Evolutionary conservation across 2,797 vertebrate species (phyloP).

Genomic region (Calcarius lapponicus): DNA sequence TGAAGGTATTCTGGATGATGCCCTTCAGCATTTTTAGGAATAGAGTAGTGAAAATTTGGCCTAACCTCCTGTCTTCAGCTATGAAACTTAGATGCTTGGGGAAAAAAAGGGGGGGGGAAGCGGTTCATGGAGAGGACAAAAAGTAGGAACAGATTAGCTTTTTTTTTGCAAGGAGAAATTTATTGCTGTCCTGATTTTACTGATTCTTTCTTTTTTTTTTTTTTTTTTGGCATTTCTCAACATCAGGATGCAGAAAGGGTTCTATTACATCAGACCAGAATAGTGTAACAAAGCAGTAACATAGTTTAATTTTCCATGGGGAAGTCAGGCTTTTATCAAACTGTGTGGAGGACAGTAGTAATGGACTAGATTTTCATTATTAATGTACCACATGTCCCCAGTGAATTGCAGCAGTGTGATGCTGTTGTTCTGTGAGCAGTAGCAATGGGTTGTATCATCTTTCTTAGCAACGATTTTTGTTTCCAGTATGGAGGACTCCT

Average conservation of each 20-base stretch:
- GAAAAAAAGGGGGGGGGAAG: fast-evolving
- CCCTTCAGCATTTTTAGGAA: neutral
- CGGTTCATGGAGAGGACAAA: neutral
- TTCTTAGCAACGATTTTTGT: neutral
- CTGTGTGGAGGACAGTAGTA: neutral
- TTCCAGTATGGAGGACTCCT: conserved; percentile 12
- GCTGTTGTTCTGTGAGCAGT: neutral
- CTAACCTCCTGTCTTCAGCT: neutral
- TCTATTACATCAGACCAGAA: neutral
- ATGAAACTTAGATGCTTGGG: neutral
- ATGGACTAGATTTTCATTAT: conserved; percentile 54
- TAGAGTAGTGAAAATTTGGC: neutral
- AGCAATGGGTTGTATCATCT: neutral
- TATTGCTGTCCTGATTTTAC: neutral
- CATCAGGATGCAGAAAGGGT: neutral
- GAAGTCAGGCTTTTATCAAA: conserved; percentile 6
- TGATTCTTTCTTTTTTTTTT: neutral
- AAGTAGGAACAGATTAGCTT: neutral
- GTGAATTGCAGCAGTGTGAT: neutral
- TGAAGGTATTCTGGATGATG: neutral
- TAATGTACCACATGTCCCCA: neutral
- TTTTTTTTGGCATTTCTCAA: neutral
- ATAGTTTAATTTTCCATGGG: neutral
- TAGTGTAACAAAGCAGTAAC: neutral
- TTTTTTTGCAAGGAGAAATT: neutral